A percentile compares a stretch with the other conserved stretches of the same genome.
phyloP scores from a whole-genome alignment of 2,888 invertebrate genomes.

The Luperina nickerlii region DNA sequence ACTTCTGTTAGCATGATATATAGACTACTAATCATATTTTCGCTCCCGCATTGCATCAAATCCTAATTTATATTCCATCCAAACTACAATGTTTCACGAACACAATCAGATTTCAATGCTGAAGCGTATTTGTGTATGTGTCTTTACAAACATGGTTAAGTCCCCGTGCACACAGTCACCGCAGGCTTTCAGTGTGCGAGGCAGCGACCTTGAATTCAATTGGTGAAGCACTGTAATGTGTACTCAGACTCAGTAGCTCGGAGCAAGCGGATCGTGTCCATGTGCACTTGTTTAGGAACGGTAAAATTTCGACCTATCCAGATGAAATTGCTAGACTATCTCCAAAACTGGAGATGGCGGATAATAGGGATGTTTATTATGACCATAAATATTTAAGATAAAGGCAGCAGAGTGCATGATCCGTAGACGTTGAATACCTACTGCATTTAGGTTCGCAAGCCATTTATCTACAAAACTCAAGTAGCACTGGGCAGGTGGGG shows the following conservation, averaged over 20 bases:
- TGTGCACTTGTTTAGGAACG: constrained; percentile 47
- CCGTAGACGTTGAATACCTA: neutral
- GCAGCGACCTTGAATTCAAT: constrained; percentile 58
- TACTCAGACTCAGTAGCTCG: constrained; percentile 41
- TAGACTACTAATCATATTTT: constrained; percentile 1
- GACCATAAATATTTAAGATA: neutral
- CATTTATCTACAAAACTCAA: neutral
- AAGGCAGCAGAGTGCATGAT: neutral
- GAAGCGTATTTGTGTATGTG: constrained; percentile 25
- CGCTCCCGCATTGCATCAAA: constrained; percentile 20
- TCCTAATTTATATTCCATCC: constrained; percentile 31
- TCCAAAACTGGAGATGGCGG: neutral
- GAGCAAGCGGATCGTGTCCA: constrained; percentile 52
- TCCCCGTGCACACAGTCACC: constrained; percentile 38
- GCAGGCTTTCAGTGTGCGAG: constrained; percentile 29
- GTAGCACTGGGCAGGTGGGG: neutral
- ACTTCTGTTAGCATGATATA: neutral
- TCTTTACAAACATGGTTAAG: constrained; percentile 25
- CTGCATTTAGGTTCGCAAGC: neutral
- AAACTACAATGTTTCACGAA: constrained; percentile 30
- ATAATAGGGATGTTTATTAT: neutral
- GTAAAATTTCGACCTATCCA: constrained; percentile 43
- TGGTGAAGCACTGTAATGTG: constrained; percentile 51
- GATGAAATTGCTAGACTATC: neutral
- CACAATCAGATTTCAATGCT: constrained; percentile 35